Conservation (phyloP, 2,797 vertebrate species). For the Siniperca scherzeri region DNA sequence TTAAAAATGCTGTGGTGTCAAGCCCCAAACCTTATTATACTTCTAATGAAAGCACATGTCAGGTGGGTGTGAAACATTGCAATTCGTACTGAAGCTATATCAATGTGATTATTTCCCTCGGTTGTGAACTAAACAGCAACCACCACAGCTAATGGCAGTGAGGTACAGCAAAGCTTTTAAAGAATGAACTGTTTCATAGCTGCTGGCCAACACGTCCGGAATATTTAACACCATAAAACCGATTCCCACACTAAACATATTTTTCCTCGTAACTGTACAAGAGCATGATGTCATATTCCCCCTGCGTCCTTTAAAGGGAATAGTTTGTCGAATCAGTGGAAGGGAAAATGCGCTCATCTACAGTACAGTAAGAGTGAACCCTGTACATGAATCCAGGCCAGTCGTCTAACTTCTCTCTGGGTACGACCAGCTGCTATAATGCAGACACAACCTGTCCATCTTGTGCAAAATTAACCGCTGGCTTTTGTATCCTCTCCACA, state of each 20-base stretch:
- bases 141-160: conserved; percentile 22
- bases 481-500: conserved; percentile 31
- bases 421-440: conserved; percentile 18
- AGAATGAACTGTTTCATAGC: conserved; percentile 68
- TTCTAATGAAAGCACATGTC: conserved; percentile 43
- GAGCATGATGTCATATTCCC: conserved; percentile 74
- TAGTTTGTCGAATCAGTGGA: conserved; percentile 50
- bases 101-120: conserved; percentile 40
- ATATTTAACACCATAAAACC: conserved; percentile 65
- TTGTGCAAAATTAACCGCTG: conserved; percentile 33
- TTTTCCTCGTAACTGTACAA: conserved; percentile 68
- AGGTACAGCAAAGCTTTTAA: conserved; percentile 52
- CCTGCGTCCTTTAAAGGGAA: conserved; percentile 69
- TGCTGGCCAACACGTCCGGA: conserved; percentile 56
- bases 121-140: conserved; percentile 22
- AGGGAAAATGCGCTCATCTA: conserved; percentile 52
- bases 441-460: conserved; percentile 18
- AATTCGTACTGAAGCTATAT: conserved; percentile 35
- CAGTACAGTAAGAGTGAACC: conserved; percentile 32
- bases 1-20: conserved; percentile 15
- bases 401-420: conserved; percentile 21
- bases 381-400: conserved; percentile 30
- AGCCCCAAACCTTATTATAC: conserved; percentile 28
- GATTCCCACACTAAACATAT: conserved; percentile 66
- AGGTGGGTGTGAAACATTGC: conserved; percentile 44